Evolutionary conservation across 2,797 vertebrate species (phyloP).

Genomic region (Tenualosa ilisha): DNA sequence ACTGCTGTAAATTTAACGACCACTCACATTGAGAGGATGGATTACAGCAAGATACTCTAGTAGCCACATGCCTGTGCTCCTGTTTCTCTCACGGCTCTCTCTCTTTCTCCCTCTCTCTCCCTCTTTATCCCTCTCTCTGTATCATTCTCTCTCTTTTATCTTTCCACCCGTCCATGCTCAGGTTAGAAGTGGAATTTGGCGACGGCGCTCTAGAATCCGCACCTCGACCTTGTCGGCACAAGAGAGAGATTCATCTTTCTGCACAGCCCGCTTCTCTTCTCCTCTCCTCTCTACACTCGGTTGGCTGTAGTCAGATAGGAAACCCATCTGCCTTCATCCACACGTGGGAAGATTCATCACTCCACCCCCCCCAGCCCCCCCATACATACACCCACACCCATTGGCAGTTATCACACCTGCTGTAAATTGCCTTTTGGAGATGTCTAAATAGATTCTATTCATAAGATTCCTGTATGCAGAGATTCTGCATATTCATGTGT

Average conservation of each 20-base stretch:
- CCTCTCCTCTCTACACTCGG: background rate
- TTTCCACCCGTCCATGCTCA: conserved; percentile 25
- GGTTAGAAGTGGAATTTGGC: conserved; percentile 66
- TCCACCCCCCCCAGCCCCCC: background rate
- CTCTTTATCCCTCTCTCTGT: background rate
- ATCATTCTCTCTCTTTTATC: conserved; percentile 11
- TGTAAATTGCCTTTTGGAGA: conserved; percentile 4
- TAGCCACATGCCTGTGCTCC: too few species aligned
- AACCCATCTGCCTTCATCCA: background rate
- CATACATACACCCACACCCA: background rate
- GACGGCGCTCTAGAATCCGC: conserved; percentile 65
- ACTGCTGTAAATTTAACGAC: background rate
- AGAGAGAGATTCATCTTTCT: conserved; percentile 67
- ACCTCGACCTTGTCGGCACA: conserved; percentile 65
- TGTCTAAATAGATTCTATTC: conserved; percentile 13
- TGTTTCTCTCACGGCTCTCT: too few species aligned
- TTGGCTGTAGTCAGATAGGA: background rate
- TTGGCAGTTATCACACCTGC: conserved; percentile 10
- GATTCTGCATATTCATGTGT: background rate
- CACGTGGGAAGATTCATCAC: background rate
- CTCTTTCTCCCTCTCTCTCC: background rate
- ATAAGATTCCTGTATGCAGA: background rate
- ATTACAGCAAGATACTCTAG: too few species aligned
- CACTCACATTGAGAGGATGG: too few species aligned
- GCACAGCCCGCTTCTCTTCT: conserved; percentile 37